Conservation (phyloP, 2,797 vertebrate species). For the Pelobates cultripes region DNA sequence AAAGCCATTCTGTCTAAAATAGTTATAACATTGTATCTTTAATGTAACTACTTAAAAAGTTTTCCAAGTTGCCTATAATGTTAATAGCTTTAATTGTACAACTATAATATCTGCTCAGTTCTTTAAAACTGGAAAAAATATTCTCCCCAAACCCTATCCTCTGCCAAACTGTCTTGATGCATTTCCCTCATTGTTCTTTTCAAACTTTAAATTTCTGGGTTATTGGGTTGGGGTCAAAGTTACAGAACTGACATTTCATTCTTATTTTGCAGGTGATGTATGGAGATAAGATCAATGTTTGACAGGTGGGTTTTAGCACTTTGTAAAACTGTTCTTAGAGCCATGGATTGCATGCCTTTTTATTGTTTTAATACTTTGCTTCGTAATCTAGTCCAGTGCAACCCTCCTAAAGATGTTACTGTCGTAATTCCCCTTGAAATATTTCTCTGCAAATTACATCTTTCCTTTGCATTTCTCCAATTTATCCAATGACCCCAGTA, state of each 20-base stretch:
- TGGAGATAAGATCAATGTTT: neutral
- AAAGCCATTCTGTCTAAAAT: constrained; percentile 47
- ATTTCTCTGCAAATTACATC: too few species aligned
- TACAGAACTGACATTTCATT: neutral
- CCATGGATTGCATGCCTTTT: too few species aligned
- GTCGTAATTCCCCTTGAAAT: too few species aligned
- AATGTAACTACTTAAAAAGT: constrained; percentile 51
- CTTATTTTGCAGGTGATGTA: constrained; percentile 28
- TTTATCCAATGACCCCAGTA: too few species aligned
- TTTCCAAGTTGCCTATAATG: constrained; percentile 54
- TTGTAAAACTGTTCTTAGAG: neutral
- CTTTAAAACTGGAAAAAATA: neutral
- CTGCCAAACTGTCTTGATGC: neutral
- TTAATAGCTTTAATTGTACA: constrained; percentile 39
- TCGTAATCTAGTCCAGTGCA: too few species aligned
- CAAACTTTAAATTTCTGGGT: neutral
- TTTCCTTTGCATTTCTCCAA: too few species aligned
- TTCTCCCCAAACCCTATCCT: neutral
- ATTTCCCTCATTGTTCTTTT: neutral
- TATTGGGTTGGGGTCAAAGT: constrained; percentile 1
- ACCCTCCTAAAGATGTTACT: too few species aligned
- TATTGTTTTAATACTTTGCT: too few species aligned
- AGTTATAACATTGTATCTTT: constrained; percentile 21
- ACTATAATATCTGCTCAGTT: constrained; percentile 46
- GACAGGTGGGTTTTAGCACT: neutral